Percentiles rank a stretch among this genome's conserved stretches.
Conservation (phyloP, 2,888 invertebrate genomes). For the Sycophila texana region DNA sequence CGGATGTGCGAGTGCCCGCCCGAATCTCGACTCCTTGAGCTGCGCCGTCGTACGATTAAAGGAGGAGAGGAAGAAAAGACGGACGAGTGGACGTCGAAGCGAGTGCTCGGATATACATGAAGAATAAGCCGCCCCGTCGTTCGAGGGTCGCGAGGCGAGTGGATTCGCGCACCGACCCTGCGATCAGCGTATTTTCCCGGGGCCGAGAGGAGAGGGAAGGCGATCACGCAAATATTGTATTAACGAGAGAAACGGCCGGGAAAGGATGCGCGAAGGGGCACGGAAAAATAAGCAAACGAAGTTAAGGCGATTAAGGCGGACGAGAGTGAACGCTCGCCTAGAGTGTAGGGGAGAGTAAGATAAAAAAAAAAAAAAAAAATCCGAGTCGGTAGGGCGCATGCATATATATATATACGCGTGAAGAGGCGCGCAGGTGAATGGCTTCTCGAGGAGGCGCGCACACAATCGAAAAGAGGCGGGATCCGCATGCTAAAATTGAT, state of each 20-base stretch:
- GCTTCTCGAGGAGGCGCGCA: constrained; percentile 13
- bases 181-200: background rate
- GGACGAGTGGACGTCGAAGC: no score
- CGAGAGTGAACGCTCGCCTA: background rate
- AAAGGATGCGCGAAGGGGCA: background rate
- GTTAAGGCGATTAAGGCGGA: constrained; percentile 36
- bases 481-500: constrained; percentile 50
- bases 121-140: no score
- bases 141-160: no score
- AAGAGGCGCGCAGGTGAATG: constrained; percentile 42
- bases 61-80: no score
- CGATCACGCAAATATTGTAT: constrained; percentile 21
- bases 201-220: background rate
- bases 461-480: constrained; percentile 34
- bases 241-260: background rate
- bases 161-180: no score
- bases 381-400: constrained; percentile 2
- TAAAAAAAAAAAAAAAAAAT: background rate
- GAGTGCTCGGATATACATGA: no score
- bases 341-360: background rate
- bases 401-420: background rate
- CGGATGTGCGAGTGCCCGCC: no score
- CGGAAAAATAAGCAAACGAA: constrained; percentile 32
- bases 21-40: no score
- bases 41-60: no score